These are phyloP conservation scores for Carassius carassius DNA, from an alignment of 2,113 vertebrate species.

Conservation along the genomic window DNA sequence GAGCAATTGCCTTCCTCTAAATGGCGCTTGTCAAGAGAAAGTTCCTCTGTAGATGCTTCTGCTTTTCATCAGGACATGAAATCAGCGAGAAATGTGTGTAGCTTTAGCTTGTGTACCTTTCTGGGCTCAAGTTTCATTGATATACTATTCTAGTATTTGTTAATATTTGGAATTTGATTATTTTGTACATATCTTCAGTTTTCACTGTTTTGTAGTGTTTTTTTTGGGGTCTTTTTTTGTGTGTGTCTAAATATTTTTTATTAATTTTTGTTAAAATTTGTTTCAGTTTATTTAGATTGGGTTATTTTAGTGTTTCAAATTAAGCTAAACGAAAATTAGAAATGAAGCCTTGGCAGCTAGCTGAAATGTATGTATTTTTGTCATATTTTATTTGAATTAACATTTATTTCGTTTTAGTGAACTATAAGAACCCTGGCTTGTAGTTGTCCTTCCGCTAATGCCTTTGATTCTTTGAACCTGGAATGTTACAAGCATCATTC, in stretches of 20 bases:
- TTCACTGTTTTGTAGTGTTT: no score
- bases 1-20: conserved; percentile 13
- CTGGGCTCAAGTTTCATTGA: not conserved
- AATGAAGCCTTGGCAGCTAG: not conserved
- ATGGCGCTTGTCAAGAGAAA: conserved; percentile 14
- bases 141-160: no score
- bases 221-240: no score
- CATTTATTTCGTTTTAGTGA: not conserved
- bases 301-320: not conserved
- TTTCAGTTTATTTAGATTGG: no score
- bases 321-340: not conserved
- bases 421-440: not conserved
- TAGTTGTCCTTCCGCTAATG: not conserved
- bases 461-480: not conserved
- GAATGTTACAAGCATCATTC: not conserved
- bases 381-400: not conserved
- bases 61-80: conserved; percentile 11
- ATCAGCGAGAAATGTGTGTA: not conserved
- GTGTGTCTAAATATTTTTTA: no score
- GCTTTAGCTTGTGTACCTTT: conserved; percentile 16
- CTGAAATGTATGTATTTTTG: not conserved
- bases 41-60: conserved; percentile 28
- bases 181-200: no score
- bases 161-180: no score
- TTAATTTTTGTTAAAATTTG: no score